Conservation (phyloP, 2,888 invertebrate genomes). For the Drosophila nr. perissopoda region DNA sequence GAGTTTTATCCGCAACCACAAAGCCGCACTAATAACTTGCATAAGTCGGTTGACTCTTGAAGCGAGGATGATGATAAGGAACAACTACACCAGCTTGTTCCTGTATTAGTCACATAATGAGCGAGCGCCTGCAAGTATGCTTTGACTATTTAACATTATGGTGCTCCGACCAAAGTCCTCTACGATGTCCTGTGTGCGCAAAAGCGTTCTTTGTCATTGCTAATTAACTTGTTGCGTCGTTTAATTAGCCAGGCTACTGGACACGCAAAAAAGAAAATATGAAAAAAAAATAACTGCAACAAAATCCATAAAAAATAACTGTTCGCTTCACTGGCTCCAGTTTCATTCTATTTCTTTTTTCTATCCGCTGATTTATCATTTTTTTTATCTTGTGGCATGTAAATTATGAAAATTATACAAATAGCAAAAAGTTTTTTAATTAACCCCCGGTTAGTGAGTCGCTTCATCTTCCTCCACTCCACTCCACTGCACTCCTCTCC, state of each 20-base stretch:
- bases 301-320: conserved; percentile 37
- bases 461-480: not conserved
- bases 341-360: conserved; percentile 17
- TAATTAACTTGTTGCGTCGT: conserved; percentile 79
- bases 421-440: conserved; percentile 77
- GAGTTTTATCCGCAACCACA: conserved; percentile 50
- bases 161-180: conserved; percentile 37
- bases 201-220: conserved; percentile 50
- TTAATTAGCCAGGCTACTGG: conserved; percentile 65
- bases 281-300: conserved; percentile 21
- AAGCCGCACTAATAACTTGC: conserved; percentile 60
- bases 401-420: conserved; percentile 78
- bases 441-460: conserved; percentile 63
- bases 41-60: conserved; percentile 23
- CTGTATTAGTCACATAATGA: conserved; percentile 69
- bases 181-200: conserved; percentile 9
- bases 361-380: conserved; percentile 26
- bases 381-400: conserved; percentile 50
- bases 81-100: conserved; percentile 7
- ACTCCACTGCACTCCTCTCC: not conserved
- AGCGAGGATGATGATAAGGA: conserved; percentile 6
- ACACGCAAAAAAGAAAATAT: conserved; percentile 13
- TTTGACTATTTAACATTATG: conserved; percentile 58
- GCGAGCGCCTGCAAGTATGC: conserved; percentile 57
- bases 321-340: conserved; percentile 58